Conservation (phyloP, 2,113 vertebrate genomes). For the Sphyrna mokarran region DNA sequence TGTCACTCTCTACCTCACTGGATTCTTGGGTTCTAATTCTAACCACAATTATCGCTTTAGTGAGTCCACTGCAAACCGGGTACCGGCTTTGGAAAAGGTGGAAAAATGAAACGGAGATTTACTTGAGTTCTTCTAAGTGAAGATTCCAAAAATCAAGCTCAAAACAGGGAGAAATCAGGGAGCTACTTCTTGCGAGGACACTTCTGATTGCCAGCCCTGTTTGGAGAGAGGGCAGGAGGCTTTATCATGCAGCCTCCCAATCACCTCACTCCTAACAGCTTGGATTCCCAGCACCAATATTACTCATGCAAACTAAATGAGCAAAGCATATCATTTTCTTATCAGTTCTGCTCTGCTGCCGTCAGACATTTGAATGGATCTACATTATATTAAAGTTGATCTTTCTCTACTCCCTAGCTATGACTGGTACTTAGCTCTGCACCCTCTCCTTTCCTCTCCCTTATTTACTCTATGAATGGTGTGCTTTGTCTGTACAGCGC, state of each 20-base stretch:
- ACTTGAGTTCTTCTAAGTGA: background rate
- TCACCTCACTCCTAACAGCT: background rate
- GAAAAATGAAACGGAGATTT: background rate
- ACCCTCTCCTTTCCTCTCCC: too few relatives aligned
- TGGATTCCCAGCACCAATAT: background rate
- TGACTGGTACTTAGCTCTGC: too few relatives aligned
- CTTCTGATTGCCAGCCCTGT: background rate
- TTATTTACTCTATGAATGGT: too few relatives aligned
- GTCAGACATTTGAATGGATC: too few relatives aligned
- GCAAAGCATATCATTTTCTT: background rate
- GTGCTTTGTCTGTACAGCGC: too few relatives aligned
- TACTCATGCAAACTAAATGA: background rate
- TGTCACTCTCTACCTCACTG: background rate
- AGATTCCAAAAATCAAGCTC: background rate
- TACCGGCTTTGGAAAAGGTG: background rate
- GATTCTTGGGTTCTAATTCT: background rate
- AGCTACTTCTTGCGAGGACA: background rate
- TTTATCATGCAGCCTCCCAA: background rate
- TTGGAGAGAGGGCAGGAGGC: background rate
- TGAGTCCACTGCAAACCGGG: background rate
- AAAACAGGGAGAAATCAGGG: background rate
- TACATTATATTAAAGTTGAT: too few relatives aligned
- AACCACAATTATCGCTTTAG: background rate
- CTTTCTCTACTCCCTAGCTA: too few relatives aligned
- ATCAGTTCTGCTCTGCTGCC: too few relatives aligned